Evolutionary conservation across 2,888 invertebrate genomes (phyloP).

Genomic region (Drosophila quinaria): DNA sequence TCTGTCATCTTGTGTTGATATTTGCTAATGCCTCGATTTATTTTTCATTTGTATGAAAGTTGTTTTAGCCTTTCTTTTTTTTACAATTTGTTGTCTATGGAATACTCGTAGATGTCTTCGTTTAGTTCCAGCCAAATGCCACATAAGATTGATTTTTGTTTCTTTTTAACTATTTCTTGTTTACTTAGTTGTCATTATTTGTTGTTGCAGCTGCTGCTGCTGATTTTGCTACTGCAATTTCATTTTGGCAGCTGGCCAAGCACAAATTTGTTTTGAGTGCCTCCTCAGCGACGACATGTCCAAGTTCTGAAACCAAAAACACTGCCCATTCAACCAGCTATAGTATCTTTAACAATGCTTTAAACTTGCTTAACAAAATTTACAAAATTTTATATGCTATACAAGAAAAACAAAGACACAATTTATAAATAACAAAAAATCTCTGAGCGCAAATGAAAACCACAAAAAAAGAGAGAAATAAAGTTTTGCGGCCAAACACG

Average conservation of each 20-base stretch:
- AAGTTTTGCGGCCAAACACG: slow-evolving; percentile 69
- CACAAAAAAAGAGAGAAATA: slow-evolving; percentile 27
- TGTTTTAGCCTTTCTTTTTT: slow-evolving; percentile 29
- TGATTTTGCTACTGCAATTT: slow-evolving; percentile 27
- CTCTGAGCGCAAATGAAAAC: slow-evolving; percentile 25
- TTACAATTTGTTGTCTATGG: slow-evolving; percentile 28
- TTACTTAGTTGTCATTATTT: slow-evolving; percentile 45
- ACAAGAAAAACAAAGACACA: slow-evolving; percentile 37
- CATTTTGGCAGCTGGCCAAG: slow-evolving; percentile 70
- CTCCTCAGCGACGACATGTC: slow-evolving; percentile 74
- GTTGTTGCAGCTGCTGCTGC: slow-evolving; percentile 41
- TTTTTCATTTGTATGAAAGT: slow-evolving; percentile 39
- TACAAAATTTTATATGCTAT: slow-evolving; percentile 45
- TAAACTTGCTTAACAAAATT: slow-evolving; percentile 52
- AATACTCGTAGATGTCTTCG: slow-evolving; percentile 54
- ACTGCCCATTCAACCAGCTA: not conserved
- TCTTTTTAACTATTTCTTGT: slow-evolving; percentile 36
- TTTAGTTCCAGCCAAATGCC: slow-evolving; percentile 75
- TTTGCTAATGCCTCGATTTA: slow-evolving; percentile 70
- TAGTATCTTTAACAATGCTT: slow-evolving; percentile 36
- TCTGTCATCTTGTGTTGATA: slow-evolving; percentile 43
- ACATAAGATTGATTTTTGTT: slow-evolving; percentile 76
- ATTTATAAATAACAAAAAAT: slow-evolving; percentile 47
- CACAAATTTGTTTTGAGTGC: slow-evolving; percentile 79
- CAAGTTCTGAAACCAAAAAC: slow-evolving; percentile 42